Conservation (phyloP, 2,888 invertebrate species). For the Himalopsyche japonica region DNA sequence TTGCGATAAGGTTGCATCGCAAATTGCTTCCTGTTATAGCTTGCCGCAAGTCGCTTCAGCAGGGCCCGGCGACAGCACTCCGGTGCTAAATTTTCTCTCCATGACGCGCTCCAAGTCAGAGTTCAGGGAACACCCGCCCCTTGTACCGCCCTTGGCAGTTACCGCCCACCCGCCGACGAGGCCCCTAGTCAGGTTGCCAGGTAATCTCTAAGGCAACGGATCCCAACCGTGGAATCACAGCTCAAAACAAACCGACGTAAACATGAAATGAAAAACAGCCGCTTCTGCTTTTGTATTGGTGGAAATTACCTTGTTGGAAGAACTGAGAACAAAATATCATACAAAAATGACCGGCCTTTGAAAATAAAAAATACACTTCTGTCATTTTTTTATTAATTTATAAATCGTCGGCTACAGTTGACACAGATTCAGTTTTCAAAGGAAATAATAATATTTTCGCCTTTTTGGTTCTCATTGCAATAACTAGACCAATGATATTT, state of each 20-base stretch:
- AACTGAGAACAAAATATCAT: background rate
- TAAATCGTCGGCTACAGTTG: too few relatives aligned
- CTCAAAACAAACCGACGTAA: background rate
- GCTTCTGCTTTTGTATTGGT: background rate
- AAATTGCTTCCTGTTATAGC: background rate
- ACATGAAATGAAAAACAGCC: background rate
- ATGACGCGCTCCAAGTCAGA: background rate
- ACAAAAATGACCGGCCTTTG: background rate
- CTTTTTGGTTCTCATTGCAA: too few relatives aligned
- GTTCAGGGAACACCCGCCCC: background rate
- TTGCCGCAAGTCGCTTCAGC: background rate
- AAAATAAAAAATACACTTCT: background rate
- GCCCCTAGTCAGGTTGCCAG: background rate
- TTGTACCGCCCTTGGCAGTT: background rate
- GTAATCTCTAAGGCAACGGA: background rate
- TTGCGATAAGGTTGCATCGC: background rate
- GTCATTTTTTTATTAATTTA: background rate
- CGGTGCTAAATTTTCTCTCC: conserved; percentile 1
- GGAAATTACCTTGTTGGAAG: background rate
- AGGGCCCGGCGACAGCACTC: conserved; percentile 1
- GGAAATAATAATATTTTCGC: too few relatives aligned
- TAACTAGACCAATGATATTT: too few relatives aligned
- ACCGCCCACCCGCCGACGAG: background rate
- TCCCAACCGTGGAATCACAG: background rate
- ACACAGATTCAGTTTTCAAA: too few relatives aligned